These are phyloP conservation scores for Augiades crinisus DNA, from an alignment of 2,888 invertebrate genomes.

Conservation along the genomic window DNA sequence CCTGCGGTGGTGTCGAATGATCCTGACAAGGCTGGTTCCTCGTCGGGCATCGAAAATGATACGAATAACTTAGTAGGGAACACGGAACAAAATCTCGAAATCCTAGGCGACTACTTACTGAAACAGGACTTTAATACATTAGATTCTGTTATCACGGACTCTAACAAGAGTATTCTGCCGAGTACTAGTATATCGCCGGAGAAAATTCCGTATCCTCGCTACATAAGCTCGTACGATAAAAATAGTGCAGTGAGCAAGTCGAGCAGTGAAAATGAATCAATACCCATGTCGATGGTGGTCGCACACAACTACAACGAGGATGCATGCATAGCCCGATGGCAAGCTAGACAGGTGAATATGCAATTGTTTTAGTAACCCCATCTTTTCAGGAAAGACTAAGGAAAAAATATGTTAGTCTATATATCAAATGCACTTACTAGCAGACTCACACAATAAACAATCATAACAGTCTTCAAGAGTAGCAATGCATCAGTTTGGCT, in stretches of 20 bases:
- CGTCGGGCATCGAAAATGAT: conserved; percentile 43
- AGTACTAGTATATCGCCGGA: conserved; percentile 47
- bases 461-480: too few relatives aligned
- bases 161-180: conserved; percentile 47
- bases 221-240: conserved; percentile 51
- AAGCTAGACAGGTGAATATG: conserved; percentile 81
- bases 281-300: conserved; percentile 47
- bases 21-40: conserved; percentile 38
- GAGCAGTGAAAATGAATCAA: conserved; percentile 35
- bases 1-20: conserved; percentile 34
- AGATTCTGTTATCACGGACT: conserved; percentile 51
- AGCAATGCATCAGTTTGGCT: too few relatives aligned
- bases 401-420: too few relatives aligned
- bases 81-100: conserved; percentile 63
- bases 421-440: too few relatives aligned
- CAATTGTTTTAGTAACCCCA: neutral
- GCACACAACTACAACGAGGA: conserved; percentile 56
- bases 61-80: conserved; percentile 44
- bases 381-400: too few relatives aligned
- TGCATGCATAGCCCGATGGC: conserved; percentile 80
- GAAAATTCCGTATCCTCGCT: conserved; percentile 54
- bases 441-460: too few relatives aligned
- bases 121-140: conserved; percentile 62
- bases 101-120: conserved; percentile 60
- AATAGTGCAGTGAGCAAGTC: conserved; percentile 37